Base-by-base conservation (phyloP, 2,113 vertebrate genomes). In the Thunnus maccoyii region DNA sequence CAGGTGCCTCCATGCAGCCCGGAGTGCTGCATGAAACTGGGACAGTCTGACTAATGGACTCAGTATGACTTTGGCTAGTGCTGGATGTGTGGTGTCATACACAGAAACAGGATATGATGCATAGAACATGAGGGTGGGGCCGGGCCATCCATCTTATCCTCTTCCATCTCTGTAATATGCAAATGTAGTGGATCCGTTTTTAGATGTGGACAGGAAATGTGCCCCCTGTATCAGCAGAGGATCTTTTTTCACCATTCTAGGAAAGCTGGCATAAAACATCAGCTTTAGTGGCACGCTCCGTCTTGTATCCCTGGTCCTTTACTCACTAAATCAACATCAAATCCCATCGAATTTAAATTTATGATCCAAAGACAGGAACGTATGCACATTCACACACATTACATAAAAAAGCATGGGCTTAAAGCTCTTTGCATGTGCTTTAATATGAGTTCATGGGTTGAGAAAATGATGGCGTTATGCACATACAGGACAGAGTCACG, bases 1-100 rank as follows among this genome's bases (percentile, higher is more conserved):
- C 57, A 61, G 12, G 36, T 77, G 20, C 47, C 66, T 36, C 36
- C 47, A 11, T 36, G 57, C 57, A 73, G 61, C 51, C 22, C 52
- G 66, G 74, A 66, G 68, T 47, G 32, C 60, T 56, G 76, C 82
- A 66, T 52, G 61, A 32, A 80, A 83, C 5, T 83, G 55, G 78
- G 78, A 68, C 82, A 67, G 20, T 17, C 69, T 65, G 88, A 89
- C 60, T 61, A 85, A 88, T 80, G 78, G 74, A 72, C 22, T 11
- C 77, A 44, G 75, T 56, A 41, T 82, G 70, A 71, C 61, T 81
- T 20, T 46, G 67, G 54, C 27, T 15, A 17, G 36, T 60, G 48
- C 32, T 74, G 67, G 57, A 76, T 67, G 5, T 27, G 17, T 61
- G 52, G 62, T 83, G 76, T 77, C 71, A 55, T 3, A 62, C 75